These are phyloP conservation scores for Camelus bactrianus DNA, from an alignment of 2,113 vertebrate genomes.

Conservation along the genomic window DNA sequence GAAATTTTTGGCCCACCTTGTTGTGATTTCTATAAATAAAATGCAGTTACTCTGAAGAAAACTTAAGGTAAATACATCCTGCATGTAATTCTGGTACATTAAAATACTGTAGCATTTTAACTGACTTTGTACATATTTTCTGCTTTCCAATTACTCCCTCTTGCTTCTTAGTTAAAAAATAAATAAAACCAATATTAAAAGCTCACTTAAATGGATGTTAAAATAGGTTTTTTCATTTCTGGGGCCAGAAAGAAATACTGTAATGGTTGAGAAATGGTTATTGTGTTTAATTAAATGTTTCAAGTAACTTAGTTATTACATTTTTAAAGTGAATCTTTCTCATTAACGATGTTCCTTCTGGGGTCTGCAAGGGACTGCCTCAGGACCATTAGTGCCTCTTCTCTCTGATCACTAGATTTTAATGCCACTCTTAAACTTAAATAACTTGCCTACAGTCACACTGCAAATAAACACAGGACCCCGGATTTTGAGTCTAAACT, in stretches of 20 bases:
- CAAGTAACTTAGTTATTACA: neutral
- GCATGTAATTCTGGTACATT: neutral
- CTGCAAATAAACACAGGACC: neutral
- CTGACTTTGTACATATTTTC: neutral
- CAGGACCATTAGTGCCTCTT: neutral
- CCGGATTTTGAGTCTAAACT: neutral
- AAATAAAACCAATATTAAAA: neutral
- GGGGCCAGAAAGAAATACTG: neutral
- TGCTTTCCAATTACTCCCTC: neutral
- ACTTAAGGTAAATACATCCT: neutral
- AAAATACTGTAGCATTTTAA: conserved; percentile 44
- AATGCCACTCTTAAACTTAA: neutral
- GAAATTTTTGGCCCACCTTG: neutral
- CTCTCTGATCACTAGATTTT: neutral
- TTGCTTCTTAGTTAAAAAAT: conserved; percentile 38
- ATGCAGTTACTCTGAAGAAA: neutral
- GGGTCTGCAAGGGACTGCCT: neutral
- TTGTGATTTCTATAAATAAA: conserved; percentile 28
- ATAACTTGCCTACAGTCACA: neutral
- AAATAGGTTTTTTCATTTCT: neutral
- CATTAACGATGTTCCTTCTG: neutral
- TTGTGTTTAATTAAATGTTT: conserved; percentile 20
- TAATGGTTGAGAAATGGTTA: neutral
- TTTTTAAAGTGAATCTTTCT: neutral
- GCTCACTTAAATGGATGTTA: conserved; percentile 9